These are phyloP conservation scores for Hippocampus zosterae DNA, from an alignment of 2,113 vertebrate genomes.

Conservation along the genomic window DNA sequence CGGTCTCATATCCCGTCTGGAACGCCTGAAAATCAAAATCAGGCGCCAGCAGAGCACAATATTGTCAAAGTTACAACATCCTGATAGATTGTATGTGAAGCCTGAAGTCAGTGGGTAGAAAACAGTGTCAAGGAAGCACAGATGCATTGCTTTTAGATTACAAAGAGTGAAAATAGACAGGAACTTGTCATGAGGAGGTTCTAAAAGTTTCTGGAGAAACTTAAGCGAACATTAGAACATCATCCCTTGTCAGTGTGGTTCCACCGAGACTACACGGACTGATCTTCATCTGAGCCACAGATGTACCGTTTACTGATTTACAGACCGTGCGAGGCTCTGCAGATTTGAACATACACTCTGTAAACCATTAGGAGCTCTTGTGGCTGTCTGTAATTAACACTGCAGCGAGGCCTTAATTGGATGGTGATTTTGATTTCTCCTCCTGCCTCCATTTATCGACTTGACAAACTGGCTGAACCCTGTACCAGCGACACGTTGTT, in stretches of 20 bases:
- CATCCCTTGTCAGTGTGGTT: conserved; percentile 62
- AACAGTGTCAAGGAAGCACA: conserved; percentile 42
- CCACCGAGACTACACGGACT: conserved; percentile 57
- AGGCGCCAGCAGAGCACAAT: conserved; percentile 13
- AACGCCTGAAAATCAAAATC: conserved; percentile 35
- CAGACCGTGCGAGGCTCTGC: conserved; percentile 55
- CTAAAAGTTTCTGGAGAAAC: conserved; percentile 44
- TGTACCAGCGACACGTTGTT: not conserved
- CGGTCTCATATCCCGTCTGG: conserved; percentile 24
- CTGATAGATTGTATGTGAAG: conserved; percentile 26
- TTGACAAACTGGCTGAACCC: not conserved
- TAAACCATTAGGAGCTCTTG: conserved; percentile 84
- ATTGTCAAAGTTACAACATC: conserved; percentile 2
- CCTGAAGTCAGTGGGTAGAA: conserved; percentile 36
- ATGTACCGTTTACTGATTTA: conserved; percentile 46
- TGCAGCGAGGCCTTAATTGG: conserved; percentile 70
- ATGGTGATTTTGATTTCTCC: conserved; percentile 36
- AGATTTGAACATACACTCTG: conserved; percentile 77
- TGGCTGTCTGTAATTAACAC: conserved; percentile 85
- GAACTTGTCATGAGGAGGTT: conserved; percentile 63
- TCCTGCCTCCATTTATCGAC: not conserved
- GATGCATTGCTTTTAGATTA: conserved; percentile 33
- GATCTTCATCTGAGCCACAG: conserved; percentile 76
- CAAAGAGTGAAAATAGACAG: conserved; percentile 9
- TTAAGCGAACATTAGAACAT: conserved; percentile 60